phyloP scores from a whole-genome alignment of 2,797 vertebrate species.

The Cygnus olor region DNA sequence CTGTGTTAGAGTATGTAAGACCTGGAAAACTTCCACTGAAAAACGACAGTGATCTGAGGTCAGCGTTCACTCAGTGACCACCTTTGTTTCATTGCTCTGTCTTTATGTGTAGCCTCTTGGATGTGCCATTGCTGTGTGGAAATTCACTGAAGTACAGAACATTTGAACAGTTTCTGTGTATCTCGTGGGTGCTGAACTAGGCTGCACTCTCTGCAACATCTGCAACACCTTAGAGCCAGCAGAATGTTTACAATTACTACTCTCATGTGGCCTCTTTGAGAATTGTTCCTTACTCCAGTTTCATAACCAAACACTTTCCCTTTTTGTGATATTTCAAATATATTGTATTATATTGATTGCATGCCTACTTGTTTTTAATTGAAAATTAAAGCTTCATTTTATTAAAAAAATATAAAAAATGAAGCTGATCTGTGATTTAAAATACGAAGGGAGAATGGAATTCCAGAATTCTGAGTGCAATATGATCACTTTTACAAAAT shows the following conservation, averaged over 20 bases:
- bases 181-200: neutral
- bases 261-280: neutral
- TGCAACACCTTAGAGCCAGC: slow-evolving; percentile 25
- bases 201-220: neutral
- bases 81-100: neutral
- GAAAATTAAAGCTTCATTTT: slow-evolving; percentile 58
- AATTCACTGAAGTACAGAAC: slow-evolving; percentile 10
- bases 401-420: neutral
- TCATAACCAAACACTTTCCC: neutral
- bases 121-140: neutral
- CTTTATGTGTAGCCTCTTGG: neutral
- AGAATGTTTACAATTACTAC: slow-evolving; percentile 44
- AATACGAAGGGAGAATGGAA: neutral
- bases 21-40: neutral
- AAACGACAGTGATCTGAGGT: neutral
- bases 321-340: slow-evolving; percentile 31
- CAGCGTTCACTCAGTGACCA: neutral
- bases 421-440: slow-evolving; percentile 47
- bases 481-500: slow-evolving; percentile 44
- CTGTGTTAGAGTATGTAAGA: neutral
- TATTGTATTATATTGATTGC: slow-evolving; percentile 35
- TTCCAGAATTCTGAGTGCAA: slow-evolving; percentile 53
- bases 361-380: slow-evolving; percentile 46
- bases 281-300: slow-evolving; percentile 29
- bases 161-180: neutral